A percentile compares a stretch with the other conserved stretches of the same genome.
phyloP scores from a whole-genome alignment of 2,113 vertebrate genomes.

The Ageneiosus marmoratus region DNA sequence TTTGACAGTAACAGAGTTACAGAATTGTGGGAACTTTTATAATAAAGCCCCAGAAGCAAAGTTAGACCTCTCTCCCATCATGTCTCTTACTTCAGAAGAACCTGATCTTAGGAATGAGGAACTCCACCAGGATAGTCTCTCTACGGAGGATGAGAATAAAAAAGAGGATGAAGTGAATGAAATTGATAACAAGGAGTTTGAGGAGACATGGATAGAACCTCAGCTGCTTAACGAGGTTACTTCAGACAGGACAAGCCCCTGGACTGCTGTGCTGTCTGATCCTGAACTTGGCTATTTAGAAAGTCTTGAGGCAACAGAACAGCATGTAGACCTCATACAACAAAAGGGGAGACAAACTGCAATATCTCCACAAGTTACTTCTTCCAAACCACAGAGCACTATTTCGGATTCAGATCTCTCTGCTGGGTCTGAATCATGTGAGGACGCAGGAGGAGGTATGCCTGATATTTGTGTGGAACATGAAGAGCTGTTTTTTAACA shows the following conservation, averaged over 20 bases:
- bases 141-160: slow-evolving; percentile 27
- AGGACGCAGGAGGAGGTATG: slow-evolving; percentile 34
- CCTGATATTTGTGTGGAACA: slow-evolving; percentile 18
- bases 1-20: slow-evolving; percentile 13
- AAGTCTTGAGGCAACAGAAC: slow-evolving; percentile 39
- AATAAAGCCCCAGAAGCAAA: slow-evolving; percentile 34
- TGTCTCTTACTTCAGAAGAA: slow-evolving; percentile 36
- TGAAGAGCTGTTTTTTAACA: not conserved
- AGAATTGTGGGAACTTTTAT: slow-evolving; percentile 33
- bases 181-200: slow-evolving; percentile 79
- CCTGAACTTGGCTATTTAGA: slow-evolving; percentile 65
- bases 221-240: slow-evolving; percentile 87
- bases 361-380: not conserved
- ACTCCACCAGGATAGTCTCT: not conserved
- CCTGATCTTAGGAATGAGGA: slow-evolving; percentile 40
- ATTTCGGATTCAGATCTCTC: slow-evolving; percentile 40
- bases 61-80: slow-evolving; percentile 19
- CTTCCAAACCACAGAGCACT: not conserved
- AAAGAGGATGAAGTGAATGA: slow-evolving; percentile 33
- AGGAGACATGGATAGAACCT: slow-evolving; percentile 86
- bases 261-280: slow-evolving; percentile 89
- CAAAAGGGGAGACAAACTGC: slow-evolving; percentile 10
- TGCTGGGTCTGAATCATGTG: slow-evolving; percentile 36
- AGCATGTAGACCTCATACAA: slow-evolving; percentile 22
- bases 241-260: slow-evolving; percentile 87